These are phyloP conservation scores for Hypomecis punctinalis DNA, from an alignment of 2,888 invertebrate species.

Conservation along the genomic window DNA sequence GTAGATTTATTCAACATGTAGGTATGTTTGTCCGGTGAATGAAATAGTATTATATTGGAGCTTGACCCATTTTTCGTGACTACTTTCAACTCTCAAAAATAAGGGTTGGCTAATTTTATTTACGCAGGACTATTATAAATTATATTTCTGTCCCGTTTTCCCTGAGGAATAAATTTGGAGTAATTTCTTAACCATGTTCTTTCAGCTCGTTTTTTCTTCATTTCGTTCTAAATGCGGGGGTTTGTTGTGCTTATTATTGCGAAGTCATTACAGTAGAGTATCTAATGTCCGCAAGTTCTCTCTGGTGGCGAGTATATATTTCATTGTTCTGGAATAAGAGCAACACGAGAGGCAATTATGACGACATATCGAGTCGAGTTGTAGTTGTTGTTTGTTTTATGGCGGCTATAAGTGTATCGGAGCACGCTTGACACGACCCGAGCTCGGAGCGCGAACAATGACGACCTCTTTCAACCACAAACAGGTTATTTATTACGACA, in stretches of 20 bases:
- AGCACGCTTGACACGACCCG: slow-evolving; percentile 51
- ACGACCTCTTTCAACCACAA: slow-evolving; percentile 48
- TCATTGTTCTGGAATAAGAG: slow-evolving; percentile 47
- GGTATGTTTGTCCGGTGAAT: slow-evolving; percentile 34
- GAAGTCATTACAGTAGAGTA: slow-evolving; percentile 43
- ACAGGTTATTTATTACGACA: slow-evolving; percentile 66
- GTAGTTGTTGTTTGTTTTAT: slow-evolving; percentile 59
- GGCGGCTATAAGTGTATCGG: slow-evolving; percentile 56
- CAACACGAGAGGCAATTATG: slow-evolving; percentile 69
- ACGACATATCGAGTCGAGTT: slow-evolving; percentile 68
- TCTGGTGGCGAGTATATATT: slow-evolving; percentile 56
- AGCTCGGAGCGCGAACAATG: slow-evolving; percentile 56
- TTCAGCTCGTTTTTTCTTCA: slow-evolving; percentile 47
- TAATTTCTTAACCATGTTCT: slow-evolving; percentile 51
- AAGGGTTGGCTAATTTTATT: slow-evolving; percentile 52
- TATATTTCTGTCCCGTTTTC: slow-evolving; percentile 50
- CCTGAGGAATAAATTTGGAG: slow-evolving; percentile 51
- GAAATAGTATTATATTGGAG: slow-evolving; percentile 39
- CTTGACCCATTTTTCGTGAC: slow-evolving; percentile 44
- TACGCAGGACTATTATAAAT: slow-evolving; percentile 53
- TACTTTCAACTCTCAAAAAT: slow-evolving; percentile 52
- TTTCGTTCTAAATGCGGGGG: slow-evolving; percentile 31
- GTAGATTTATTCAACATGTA: slow-evolving; percentile 36
- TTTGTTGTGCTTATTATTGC: slow-evolving; percentile 14
- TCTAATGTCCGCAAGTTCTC: slow-evolving; percentile 29